Percentiles rank a stretch among this genome's conserved stretches.
Evolutionary conservation across 2,797 vertebrate genomes (phyloP).

Genomic region (Pseudochaenichthys georgianus): DNA sequence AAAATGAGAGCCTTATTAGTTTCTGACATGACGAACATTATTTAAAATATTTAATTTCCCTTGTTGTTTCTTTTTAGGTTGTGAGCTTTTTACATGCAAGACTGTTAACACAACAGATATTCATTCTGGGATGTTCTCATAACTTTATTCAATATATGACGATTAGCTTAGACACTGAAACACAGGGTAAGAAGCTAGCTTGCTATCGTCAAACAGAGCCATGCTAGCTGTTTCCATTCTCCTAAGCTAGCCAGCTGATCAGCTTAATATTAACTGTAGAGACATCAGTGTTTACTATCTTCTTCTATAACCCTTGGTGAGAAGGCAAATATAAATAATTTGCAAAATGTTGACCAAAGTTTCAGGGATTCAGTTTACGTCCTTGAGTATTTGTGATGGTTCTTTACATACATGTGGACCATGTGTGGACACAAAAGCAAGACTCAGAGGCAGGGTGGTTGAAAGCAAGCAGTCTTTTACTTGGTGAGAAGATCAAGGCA

Average conservation of each 20-base stretch:
- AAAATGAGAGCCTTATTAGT: not conserved
- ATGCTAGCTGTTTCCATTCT: too few species aligned
- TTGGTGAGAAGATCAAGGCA: not conserved
- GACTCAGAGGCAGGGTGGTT: constrained; percentile 7
- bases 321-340: not conserved
- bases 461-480: constrained; percentile 10
- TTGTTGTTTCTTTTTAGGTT: not conserved
- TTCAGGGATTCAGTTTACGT: not conserved
- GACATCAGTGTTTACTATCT: not conserved
- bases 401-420: not conserved
- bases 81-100: not conserved
- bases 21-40: not conserved
- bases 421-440: not conserved
- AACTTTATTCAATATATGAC: not conserved
- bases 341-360: not conserved
- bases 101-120: not conserved
- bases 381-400: not conserved
- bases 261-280: not conserved
- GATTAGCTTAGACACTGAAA: not conserved
- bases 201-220: too few species aligned
- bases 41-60: constrained; percentile 16
- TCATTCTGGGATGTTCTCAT: not conserved
- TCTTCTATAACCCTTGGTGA: not conserved
- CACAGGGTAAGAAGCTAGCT: not conserved
- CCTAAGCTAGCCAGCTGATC: too few species aligned